These are phyloP conservation scores for Melipona quadrifasciata DNA, from an alignment of 1,140 invertebrate genomes.

Conservation along the genomic window DNA sequence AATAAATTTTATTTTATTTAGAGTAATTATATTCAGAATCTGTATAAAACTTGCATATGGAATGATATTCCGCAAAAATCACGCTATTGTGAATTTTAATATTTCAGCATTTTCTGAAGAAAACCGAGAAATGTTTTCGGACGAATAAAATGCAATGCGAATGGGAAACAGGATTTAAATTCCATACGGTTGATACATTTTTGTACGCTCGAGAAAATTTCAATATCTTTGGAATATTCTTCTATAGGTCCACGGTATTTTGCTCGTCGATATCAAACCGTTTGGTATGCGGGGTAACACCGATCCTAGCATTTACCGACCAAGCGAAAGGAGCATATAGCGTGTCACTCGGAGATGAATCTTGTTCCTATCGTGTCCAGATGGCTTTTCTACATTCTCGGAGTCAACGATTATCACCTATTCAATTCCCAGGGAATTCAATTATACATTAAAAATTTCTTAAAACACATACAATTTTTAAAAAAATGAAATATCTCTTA, in stretches of 20 bases:
- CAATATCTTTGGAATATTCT: constrained; percentile 43
- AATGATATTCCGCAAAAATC: constrained; percentile 19
- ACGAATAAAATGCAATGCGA: constrained; percentile 33
- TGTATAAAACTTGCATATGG: background rate
- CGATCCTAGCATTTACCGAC: constrained; percentile 47
- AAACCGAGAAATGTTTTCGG: constrained; percentile 50
- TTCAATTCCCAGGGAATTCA: background rate
- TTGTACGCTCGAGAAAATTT: constrained; percentile 51
- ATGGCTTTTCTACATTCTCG: constrained; percentile 34
- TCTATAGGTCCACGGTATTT: constrained; percentile 19
- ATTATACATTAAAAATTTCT: background rate
- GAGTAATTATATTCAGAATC: background rate
- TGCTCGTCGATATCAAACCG: constrained; percentile 45
- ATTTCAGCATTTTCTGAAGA: constrained; percentile 28
- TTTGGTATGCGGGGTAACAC: constrained; percentile 44
- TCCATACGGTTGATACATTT: constrained; percentile 50
- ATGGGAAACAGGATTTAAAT: constrained; percentile 40
- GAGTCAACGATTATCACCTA: constrained; percentile 10
- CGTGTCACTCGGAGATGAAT: constrained; percentile 42
- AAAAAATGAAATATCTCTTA: background rate
- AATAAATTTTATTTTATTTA: background rate
- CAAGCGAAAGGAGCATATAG: constrained; percentile 40
- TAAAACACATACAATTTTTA: background rate
- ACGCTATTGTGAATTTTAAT: constrained; percentile 37
- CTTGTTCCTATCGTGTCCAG: constrained; percentile 39